Percentiles rank a stretch among this genome's conserved stretches.
phyloP scores from a whole-genome alignment of 2,797 vertebrate species.

The Neopelma chrysocephalum region DNA sequence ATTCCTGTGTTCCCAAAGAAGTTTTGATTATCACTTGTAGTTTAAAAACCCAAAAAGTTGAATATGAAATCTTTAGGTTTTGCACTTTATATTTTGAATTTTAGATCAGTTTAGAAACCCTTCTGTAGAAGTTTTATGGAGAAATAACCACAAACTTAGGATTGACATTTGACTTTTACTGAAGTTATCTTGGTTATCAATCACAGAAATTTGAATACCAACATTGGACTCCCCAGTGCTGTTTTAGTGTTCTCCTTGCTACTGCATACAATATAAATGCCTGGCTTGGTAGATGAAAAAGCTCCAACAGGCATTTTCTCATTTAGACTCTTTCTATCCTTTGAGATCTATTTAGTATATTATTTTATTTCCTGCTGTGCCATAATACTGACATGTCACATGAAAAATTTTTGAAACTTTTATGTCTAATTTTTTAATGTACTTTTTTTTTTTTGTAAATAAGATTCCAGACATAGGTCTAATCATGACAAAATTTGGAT shows the following conservation, averaged over 20 bases:
- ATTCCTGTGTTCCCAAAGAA: neutral
- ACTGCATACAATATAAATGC: neutral
- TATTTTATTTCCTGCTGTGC: neutral
- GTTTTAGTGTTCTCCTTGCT: neutral
- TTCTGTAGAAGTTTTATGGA: neutral
- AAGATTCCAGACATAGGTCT: neutral
- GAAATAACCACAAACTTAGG: neutral
- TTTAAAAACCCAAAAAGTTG: fast-evolving
- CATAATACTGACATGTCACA: neutral
- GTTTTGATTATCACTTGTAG: neutral
- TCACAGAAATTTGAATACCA: neutral
- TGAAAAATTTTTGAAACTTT: neutral
- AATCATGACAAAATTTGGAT: neutral
- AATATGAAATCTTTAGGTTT: neutral
- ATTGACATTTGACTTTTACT: neutral
- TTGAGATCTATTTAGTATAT: neutral
- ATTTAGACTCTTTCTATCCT: neutral
- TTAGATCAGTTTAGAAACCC: neutral
- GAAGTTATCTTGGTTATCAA: neutral
- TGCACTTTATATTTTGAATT: neutral
- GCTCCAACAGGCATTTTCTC: neutral
- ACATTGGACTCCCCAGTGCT: neutral
- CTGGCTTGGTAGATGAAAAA: neutral
- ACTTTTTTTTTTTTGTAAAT: neutral
- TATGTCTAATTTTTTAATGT: neutral